Percentiles rank a stretch among this genome's conserved stretches.
These are phyloP conservation scores for Thyatira batis DNA, from an alignment of 2,888 invertebrate genomes.

Conservation along the genomic window DNA sequence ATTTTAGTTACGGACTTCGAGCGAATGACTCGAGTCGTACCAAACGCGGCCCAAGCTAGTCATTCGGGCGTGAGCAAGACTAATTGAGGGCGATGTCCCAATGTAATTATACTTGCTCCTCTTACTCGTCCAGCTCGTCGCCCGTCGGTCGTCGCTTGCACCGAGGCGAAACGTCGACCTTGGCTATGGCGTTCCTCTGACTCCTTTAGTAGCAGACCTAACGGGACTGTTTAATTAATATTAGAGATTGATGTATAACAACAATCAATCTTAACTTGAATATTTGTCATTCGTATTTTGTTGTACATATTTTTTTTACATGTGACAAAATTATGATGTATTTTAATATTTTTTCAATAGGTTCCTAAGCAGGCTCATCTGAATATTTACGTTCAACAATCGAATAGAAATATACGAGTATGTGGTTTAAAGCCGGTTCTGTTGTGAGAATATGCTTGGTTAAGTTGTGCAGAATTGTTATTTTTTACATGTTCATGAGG, in stretches of 20 bases:
- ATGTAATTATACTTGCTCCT: conserved; percentile 30
- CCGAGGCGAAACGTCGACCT: conserved; percentile 26
- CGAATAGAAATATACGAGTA: neutral
- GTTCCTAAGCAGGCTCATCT: no score
- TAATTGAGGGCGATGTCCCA: conserved; percentile 47
- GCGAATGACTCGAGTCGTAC: conserved; percentile 14
- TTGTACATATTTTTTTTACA: no score
- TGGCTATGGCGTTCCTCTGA: conserved; percentile 10
- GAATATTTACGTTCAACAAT: no score
- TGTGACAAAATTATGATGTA: no score
- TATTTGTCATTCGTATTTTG: no score
- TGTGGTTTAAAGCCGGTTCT: neutral
- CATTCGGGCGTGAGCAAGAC: conserved; percentile 38
- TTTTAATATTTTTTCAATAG: no score
- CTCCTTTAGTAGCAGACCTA: conserved; percentile 27
- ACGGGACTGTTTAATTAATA: conserved; percentile 41
- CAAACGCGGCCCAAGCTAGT: conserved; percentile 18
- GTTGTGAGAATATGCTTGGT: neutral
- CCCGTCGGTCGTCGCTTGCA: conserved; percentile 29
- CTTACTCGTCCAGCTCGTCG: conserved; percentile 15
- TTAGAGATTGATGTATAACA: no score
- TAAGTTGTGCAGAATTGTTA: neutral
- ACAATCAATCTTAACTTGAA: no score
- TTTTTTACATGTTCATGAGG: neutral
- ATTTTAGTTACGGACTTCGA: conserved; percentile 28